Base-by-base conservation (phyloP, 2,797 vertebrate genomes). In the Champsocephalus gunnari region DNA sequence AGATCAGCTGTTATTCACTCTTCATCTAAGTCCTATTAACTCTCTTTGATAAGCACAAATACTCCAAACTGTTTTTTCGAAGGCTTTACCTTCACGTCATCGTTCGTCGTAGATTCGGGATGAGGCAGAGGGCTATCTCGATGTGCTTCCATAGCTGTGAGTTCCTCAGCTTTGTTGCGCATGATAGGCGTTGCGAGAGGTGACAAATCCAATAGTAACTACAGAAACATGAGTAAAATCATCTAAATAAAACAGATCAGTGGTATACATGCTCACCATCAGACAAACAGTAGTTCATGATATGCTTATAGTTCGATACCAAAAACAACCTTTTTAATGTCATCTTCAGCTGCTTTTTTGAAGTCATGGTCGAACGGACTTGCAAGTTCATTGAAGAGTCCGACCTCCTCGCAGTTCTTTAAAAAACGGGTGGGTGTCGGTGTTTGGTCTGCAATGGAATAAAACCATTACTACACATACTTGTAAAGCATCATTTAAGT, bases 361-460 rank as follows among this genome's bases (percentile, higher is more conserved):
- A 99, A 99, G 90, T 99, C 98, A 91, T 99, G 97, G 92, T 99
- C 98, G 87, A 99, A 99, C 16, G 98, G 98, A 96, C 98, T 99
- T 71, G 98, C 96, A 57, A 99, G 95, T 83, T 99, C 98, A 91
- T 99, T 99, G 89, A 99, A 99, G 86, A 99, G 96, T 80, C 98
- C 98, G 3, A 99, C 98, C 95, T 99, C 98, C 93, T 99, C 98
- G 88, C 98, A 99, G 94, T 99, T 99, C 94, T 99, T 99, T 90
- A 99, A 89, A 91, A 99, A 99, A 87, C 98, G 97, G 63, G 98
- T 99, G n/a, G 98, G 98, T 59, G 98, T 99, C 17, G 98, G 98
- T n/a, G 98, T 99, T 95, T 99, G 98, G 95, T 99, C 98, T 99
- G 95, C 83, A 94, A 94, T 1, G 49, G 28, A 66, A 34, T n/a